These are phyloP conservation scores for Sapajus apella DNA, from an alignment of 2,113 vertebrate species.

Conservation along the genomic window DNA sequence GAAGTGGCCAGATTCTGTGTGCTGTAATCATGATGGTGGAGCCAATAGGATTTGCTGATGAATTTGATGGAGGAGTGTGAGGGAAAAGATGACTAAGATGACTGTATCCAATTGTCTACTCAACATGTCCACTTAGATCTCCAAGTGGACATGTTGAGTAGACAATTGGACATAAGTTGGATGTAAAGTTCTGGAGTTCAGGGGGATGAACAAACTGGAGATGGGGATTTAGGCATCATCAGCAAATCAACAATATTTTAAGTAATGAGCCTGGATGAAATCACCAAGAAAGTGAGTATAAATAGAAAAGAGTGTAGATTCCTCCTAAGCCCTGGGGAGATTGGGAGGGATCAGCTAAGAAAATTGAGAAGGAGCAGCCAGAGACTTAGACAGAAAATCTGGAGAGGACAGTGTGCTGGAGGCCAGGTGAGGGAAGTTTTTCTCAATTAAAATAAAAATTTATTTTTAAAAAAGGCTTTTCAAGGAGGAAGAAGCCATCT, in stretches of 20 bases:
- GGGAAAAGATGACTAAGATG: background rate
- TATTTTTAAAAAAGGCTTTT: background rate
- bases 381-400: background rate
- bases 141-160: background rate
- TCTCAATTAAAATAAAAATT: background rate
- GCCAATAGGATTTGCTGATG: background rate
- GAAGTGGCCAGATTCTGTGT: background rate
- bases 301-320: background rate
- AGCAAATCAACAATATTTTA: background rate
- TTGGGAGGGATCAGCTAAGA: background rate
- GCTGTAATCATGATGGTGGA: background rate
- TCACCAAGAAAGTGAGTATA: background rate
- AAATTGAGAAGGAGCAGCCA: background rate
- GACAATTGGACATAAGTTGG: background rate
- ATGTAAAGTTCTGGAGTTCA: background rate
- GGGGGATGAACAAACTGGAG: background rate
- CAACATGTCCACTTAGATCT: background rate
- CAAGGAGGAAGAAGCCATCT: conserved; percentile 13
- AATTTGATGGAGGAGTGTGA: background rate
- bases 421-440: background rate
- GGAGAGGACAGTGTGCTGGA: background rate
- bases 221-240: background rate
- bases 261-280: background rate
- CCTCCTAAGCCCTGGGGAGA: background rate
- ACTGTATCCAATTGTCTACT: no score